Evolutionary conservation across 1,140 invertebrate genomes (phyloP), one percentile per base, ranked within the genome.

Genomic region (Cheumatopsyche charites): DNA sequence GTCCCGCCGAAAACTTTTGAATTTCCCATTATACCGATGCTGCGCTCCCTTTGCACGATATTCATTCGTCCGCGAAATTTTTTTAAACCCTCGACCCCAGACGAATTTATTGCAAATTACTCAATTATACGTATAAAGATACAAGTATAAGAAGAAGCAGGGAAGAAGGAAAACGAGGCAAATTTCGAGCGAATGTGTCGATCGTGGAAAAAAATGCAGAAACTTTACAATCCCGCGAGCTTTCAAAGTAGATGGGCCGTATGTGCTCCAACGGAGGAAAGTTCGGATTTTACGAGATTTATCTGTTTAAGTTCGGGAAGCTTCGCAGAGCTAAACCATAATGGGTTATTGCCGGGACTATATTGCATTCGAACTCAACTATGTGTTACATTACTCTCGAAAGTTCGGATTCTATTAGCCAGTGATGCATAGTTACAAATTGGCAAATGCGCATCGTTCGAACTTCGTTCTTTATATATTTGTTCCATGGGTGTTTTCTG

Each of bases 251-350:
- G 19, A 52, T 52, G 47, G 47, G 47, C 19, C 19, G 47, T 15
- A 52, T 52, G 47, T 19, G 47, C 47, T 52, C 47, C 7, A 15
- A 52, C 19, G n/a, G 47, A 52, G 19, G 47, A 17, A 52, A 52
- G 47, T 52, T 17, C 15, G 47, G 47, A 52, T 52, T 52, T 52
- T 52, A 52, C 47, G 47, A 52, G 47, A 52, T 52, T 52, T 52
- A 52, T 52, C 47, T 52, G 47, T 52, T 52, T 52, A 52, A 52
- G 47, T 52, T 52, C 9, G 47, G 15, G 19, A 17, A 52, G 47
- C 13, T 17, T 15, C n/a, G 15, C 15, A 52, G 19, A 52, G 47
- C 47, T 52, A 52, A 52, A 52, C 47, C 47, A 52, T 52, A 52
- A 52, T 52, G 47, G 47, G 47, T 52, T 52, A 52, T 52, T 52